These are phyloP conservation scores for Lagocephalus sceleratus DNA, from an alignment of 2,797 vertebrate genomes.

Conservation along the genomic window DNA sequence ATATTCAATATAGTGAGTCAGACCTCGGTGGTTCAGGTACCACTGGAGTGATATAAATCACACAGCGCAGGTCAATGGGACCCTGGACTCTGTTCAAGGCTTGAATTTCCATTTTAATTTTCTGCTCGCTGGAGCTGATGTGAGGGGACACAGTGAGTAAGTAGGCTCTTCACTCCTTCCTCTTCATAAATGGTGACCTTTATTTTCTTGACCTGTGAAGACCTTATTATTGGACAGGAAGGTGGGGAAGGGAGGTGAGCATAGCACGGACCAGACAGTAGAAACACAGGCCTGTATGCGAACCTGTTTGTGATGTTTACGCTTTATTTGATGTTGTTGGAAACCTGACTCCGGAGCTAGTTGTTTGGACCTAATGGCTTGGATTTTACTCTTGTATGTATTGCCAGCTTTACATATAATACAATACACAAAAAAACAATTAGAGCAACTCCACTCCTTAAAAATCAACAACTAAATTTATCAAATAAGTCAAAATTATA, in stretches of 20 bases:
- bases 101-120: conserved; percentile 61
- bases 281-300: too few species aligned
- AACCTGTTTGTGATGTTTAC: too few species aligned
- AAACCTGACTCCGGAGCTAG: too few species aligned
- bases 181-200: conserved; percentile 37
- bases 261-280: too few species aligned
- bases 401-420: too few species aligned
- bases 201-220: conserved; percentile 12
- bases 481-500: too few species aligned
- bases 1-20: not conserved
- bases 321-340: too few species aligned
- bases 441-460: too few species aligned
- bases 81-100: conserved; percentile 42
- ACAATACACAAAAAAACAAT: too few species aligned
- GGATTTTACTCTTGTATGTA: too few species aligned
- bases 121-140: conserved; percentile 61
- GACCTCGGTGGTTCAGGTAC: conserved; percentile 11
- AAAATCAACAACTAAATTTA: too few species aligned
- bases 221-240: not conserved
- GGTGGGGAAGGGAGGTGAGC: not conserved
- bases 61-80: conserved; percentile 38
- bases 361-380: too few species aligned
- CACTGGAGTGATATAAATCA: conserved; percentile 35
- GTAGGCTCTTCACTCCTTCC: conserved; percentile 16
- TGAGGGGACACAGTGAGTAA: conserved; percentile 33